These are phyloP conservation scores for Pandemis heparana DNA, from an alignment of 2,888 invertebrate genomes.

Conservation along the genomic window DNA sequence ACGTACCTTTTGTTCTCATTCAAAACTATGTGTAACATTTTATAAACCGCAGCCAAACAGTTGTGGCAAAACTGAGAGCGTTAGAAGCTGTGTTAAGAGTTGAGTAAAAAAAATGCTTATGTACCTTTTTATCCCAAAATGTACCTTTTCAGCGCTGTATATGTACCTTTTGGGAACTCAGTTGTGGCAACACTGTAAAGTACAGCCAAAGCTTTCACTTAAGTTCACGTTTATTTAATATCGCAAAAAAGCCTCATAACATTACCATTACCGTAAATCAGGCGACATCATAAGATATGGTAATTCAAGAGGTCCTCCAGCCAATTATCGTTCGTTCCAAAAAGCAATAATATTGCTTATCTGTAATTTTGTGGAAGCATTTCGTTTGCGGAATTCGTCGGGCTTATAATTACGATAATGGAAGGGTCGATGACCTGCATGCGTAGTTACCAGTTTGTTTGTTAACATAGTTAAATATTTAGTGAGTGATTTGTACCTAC, in stretches of 20 bases:
- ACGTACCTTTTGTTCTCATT: too few species aligned
- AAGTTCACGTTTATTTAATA: slow-evolving; percentile 8
- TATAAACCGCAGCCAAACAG: too few species aligned
- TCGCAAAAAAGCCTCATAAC: background rate
- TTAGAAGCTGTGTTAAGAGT: too few species aligned
- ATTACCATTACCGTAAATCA: slow-evolving; percentile 12
- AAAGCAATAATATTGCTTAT: background rate
- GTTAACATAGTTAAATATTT: background rate
- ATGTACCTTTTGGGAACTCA: too few species aligned
- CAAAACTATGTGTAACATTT: too few species aligned
- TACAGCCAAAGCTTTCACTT: background rate
- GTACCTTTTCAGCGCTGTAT: too few species aligned
- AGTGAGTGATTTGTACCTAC: background rate
- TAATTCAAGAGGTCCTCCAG: slow-evolving; percentile 8
- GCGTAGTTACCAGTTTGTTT: slow-evolving; percentile 1
- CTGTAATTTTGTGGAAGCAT: slow-evolving; percentile 3
- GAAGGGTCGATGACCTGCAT: background rate
- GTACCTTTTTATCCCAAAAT: too few species aligned
- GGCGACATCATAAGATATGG: slow-evolving; percentile 16
- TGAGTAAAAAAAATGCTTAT: too few species aligned
- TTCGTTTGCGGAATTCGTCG: background rate
- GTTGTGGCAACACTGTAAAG: too few species aligned
- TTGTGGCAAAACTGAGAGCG: too few species aligned
- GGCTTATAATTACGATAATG: background rate
- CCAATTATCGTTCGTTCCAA: background rate